Evolutionary conservation across 2,797 vertebrate species (phyloP), one percentile per base, ranked within the genome.

Genomic region (Tenualosa ilisha): DNA sequence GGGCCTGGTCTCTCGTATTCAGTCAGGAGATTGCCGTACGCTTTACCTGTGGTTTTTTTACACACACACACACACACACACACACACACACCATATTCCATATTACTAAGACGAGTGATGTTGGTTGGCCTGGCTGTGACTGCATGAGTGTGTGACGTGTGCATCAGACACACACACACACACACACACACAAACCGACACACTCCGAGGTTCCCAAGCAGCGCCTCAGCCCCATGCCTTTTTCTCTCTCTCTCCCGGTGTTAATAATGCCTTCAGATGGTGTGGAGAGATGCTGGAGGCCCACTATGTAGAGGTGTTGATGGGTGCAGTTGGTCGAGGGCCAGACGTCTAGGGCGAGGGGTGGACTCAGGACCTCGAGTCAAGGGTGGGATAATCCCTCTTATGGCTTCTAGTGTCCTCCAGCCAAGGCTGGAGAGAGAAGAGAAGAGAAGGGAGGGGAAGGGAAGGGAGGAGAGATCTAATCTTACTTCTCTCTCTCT

Each of bases 231-330:
- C 63, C 24, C 61, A 24, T 9, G 8, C 59, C 61, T 26, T 1
- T 31, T 8, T 13, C 24, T 20, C 72, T 7, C 63, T 31, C 63
- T 22, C 8, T 17, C 37, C 37, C 37, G 5, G 40, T 43, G 40
- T 79, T 17, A 46, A 79, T 43, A 79, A 17, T 79, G 72, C 72
- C 8, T 79, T 43, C 72, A 79, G 72, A 79, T 79, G 72, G 72
- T 79, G 72, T 46, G 40, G 37, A 46, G 37, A 79, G 72, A 20
- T n/a, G 40, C 40, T 40, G 37, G 72, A 13, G 72, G 72, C 17
- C 72, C 72, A 22, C 15, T 79, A 79, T 79, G 72, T 46, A 17
- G 15, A 79, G 72, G 72, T 79, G 72, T 79, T 79, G 72, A 79
- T 37, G 72, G 72, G 37, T 79, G 72, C 0, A 79, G 72, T 46